Evolutionary conservation across 2,113 vertebrate genomes (phyloP).

Genomic region (Cervus canadensis): DNA sequence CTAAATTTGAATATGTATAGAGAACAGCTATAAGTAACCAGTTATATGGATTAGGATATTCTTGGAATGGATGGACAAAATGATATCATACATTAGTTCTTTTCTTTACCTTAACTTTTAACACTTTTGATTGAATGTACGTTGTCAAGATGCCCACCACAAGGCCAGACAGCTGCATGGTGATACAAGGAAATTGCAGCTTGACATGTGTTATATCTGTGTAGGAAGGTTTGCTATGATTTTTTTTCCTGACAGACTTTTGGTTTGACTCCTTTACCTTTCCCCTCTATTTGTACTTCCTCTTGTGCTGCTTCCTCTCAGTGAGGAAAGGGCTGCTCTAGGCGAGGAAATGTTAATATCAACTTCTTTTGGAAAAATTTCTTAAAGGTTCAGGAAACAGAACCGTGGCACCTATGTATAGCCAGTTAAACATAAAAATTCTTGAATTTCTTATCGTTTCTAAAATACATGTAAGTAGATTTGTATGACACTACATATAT

Average conservation of each 20-base stretch:
- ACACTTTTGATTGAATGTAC: not conserved
- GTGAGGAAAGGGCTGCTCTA: not conserved
- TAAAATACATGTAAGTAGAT: not conserved
- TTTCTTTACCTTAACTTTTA: constrained; percentile 59
- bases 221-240: constrained; percentile 52
- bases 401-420: not conserved
- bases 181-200: constrained; percentile 47
- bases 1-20: not conserved
- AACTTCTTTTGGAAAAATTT: not conserved
- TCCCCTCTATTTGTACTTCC: not conserved
- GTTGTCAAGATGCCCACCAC: not conserved
- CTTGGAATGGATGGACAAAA: not conserved
- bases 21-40: not conserved
- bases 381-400: constrained; percentile 44
- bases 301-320: not conserved
- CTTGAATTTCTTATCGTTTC: constrained; percentile 1
- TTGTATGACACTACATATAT: not conserved
- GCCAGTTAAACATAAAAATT: constrained; percentile 35
- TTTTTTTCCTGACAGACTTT: constrained; percentile 53
- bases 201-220: constrained; percentile 6
- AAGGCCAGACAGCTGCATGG: not conserved
- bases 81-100: constrained; percentile 29
- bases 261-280: constrained; percentile 50
- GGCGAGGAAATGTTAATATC: not conserved
- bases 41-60: not conserved